Percentiles rank a stretch among this genome's conserved stretches.
Conservation (phyloP, 2,888 invertebrate genomes). For the Chalcosyrphus nemorum region DNA sequence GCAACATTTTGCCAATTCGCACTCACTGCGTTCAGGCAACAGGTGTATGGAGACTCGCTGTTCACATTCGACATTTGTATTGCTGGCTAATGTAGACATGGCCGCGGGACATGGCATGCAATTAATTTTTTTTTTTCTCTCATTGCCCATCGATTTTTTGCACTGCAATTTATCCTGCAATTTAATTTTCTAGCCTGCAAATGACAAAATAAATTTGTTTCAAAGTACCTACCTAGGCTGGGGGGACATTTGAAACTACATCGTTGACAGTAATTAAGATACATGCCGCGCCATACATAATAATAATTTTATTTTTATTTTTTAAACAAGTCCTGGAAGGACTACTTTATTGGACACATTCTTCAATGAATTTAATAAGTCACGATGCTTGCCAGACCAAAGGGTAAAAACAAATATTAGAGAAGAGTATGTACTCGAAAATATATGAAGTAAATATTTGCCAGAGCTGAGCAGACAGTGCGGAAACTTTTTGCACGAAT, state of each 20-base stretch:
- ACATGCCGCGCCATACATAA: not conserved
- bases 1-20: slow-evolving; percentile 27
- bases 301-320: too few relatives aligned
- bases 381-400: slow-evolving; percentile 30
- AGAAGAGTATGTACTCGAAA: slow-evolving; percentile 21
- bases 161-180: slow-evolving; percentile 55
- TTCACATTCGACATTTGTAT: slow-evolving; percentile 41
- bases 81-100: slow-evolving; percentile 59
- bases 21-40: slow-evolving; percentile 20
- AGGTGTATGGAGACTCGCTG: slow-evolving; percentile 59
- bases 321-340: too few relatives aligned
- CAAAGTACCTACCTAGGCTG: not conserved
- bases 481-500: slow-evolving; percentile 26
- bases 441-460: slow-evolving; percentile 63
- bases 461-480: slow-evolving; percentile 46
- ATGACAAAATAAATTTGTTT: slow-evolving; percentile 52
- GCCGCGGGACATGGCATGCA: slow-evolving; percentile 61
- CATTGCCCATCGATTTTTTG: slow-evolving; percentile 20
- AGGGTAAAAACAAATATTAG: slow-evolving; percentile 24
- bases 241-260: not conserved
- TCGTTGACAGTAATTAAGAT: slow-evolving; percentile 1
- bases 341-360: not conserved
- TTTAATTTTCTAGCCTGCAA: slow-evolving; percentile 54
- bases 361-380: slow-evolving; percentile 11
- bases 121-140: slow-evolving; percentile 41